Base-by-base conservation (phyloP, 2,113 vertebrate species). In the Atlantisia rogersi region DNA sequence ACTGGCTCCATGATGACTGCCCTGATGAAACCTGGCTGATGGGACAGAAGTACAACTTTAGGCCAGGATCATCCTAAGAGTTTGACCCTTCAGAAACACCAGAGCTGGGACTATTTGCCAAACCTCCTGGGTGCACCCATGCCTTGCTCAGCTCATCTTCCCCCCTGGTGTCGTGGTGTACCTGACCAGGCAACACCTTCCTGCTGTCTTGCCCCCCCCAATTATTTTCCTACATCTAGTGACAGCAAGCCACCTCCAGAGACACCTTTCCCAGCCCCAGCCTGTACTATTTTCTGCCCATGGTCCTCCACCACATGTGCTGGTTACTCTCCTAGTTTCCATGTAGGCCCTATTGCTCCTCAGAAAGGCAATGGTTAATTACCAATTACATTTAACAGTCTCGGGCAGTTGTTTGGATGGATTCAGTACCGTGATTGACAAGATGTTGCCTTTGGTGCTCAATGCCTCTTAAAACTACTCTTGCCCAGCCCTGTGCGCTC, bases 151-250 rank as follows among this genome's bases (percentile, higher is more conserved):
- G 42, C 24, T 67, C 32, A n/a, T 39, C 26, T 58, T 65, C 68
- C 24, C 88, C 42, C 31, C 12, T 6, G 25, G 5, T 22, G 44
- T 56, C 5, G 0, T 4, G 5, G 18, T 32, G 9, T 7, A 48
- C 18, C 29, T 9, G 2, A 22, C 2, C 0, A 1, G 18, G 42
- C 24, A 75, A 16, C 0, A 0, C 6, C 32, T 75, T 88, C 35
- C 39, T 71, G 25, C 22, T 70, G 35, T 28, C 28, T 39, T 12
- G 2, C 5, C 5, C 16, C 39, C 7, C 0, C 6, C 44, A 59
- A 22, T 11, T 0, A 2, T 31, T 69, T 65, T 46, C 35, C 16
- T 62, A 1, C 16, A 11, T 22, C 8, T 39, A 20, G 6, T 2
- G 8, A 50, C 37, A 15, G 6, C 6, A n/a, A 81, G 7, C 28